Evolutionary conservation across 2,113 vertebrate genomes (phyloP).

Genomic region (Paratilapia polleni): DNA sequence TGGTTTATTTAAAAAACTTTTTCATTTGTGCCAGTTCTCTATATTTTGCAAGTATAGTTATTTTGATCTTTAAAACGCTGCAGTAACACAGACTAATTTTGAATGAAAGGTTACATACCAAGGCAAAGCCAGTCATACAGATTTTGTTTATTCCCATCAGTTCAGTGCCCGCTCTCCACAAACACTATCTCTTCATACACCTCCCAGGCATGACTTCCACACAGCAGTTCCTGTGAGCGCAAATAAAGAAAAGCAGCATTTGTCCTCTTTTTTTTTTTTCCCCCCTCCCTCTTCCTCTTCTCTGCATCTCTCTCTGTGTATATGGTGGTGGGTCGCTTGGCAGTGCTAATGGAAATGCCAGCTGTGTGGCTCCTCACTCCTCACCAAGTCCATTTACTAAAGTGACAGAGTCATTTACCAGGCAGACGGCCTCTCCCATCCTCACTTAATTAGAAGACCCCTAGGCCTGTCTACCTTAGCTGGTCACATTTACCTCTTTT

Average conservation of each 20-base stretch:
- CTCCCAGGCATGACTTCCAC: slow-evolving; percentile 13
- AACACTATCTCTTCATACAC: not conserved
- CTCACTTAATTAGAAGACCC: slow-evolving; percentile 85
- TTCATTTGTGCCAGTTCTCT: too few species aligned
- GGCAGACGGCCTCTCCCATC: slow-evolving; percentile 77
- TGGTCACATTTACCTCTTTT: slow-evolving; percentile 57
- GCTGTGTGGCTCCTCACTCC: slow-evolving; percentile 74
- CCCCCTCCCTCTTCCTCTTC: not conserved
- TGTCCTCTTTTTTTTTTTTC: not conserved
- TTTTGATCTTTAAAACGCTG: too few species aligned
- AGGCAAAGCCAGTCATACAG: not conserved
- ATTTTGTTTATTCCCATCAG: slow-evolving; percentile 3
- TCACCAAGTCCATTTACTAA: slow-evolving; percentile 84
- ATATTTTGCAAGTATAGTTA: too few species aligned
- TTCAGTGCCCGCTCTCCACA: not conserved
- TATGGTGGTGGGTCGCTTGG: slow-evolving; percentile 55
- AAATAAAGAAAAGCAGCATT: slow-evolving; percentile 52
- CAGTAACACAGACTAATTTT: not conserved
- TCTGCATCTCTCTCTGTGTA: slow-evolving; percentile 29
- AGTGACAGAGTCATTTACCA: slow-evolving; percentile 86
- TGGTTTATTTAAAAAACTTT: too few species aligned
- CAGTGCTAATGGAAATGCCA: slow-evolving; percentile 81
- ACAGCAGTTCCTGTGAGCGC: not conserved
- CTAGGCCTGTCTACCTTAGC: slow-evolving; percentile 74
- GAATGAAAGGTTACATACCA: not conserved